Percentiles rank a stretch among this genome's conserved stretches.
Conservation (phyloP, 2,797 vertebrate species). For the Clamator glandarius region DNA sequence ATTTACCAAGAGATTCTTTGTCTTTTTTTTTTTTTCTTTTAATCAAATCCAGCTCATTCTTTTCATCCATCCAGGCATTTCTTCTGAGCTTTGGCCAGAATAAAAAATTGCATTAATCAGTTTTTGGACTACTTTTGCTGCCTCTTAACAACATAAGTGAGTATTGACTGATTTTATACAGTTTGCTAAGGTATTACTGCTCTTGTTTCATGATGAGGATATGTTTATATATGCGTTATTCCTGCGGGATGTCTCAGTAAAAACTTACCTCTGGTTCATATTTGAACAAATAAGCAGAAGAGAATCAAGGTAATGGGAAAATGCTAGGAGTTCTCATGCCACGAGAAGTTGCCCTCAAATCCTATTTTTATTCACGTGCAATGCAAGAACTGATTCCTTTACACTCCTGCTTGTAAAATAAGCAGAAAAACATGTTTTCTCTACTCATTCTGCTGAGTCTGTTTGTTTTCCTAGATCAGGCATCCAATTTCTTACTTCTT, state of each 20-base stretch:
- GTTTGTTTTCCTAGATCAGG: conserved; percentile 3
- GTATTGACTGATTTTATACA: neutral
- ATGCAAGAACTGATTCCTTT: conserved; percentile 35
- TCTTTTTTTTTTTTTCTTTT: neutral
- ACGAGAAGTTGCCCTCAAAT: conserved; percentile 38
- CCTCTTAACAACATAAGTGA: conserved; percentile 20
- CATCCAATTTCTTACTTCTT: conserved; percentile 10
- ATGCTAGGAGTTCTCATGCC: conserved; percentile 30
- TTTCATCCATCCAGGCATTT: conserved; percentile 16
- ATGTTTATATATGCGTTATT: neutral
- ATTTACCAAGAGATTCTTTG: neutral
- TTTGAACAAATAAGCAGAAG: conserved; percentile 44
- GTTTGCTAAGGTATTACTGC: neutral
- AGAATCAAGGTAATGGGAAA: neutral
- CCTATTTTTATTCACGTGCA: conserved; percentile 25
- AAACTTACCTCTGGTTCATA: conserved; percentile 52
- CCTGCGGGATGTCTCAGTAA: neutral
- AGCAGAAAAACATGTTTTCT: conserved; percentile 43
- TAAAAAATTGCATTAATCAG: conserved; percentile 17
- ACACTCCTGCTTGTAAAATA: conserved; percentile 26
- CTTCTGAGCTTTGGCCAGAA: conserved; percentile 18
- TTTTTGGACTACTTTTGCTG: conserved; percentile 14
- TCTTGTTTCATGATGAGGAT: neutral
- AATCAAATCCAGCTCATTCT: neutral
- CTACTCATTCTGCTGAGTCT: neutral